Percentiles rank a stretch among this genome's conserved stretches.
Evolutionary conservation across 2,797 vertebrate genomes (phyloP).

Genomic region (Linurgus olivaceus): DNA sequence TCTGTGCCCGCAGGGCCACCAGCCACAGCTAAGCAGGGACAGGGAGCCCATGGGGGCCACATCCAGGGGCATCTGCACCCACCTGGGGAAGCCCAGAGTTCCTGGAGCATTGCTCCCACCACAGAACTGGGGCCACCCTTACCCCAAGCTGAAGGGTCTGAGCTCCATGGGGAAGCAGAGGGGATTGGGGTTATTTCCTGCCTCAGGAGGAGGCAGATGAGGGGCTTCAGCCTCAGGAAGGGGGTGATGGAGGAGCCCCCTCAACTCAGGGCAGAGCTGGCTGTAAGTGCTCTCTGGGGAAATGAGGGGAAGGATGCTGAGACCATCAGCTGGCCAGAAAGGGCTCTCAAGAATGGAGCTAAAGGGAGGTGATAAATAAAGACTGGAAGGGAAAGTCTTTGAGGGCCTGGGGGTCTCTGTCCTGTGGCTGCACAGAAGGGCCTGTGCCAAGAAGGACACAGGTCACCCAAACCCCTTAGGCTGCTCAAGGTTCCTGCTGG

Average conservation of each 20-base stretch:
- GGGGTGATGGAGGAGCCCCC: neutral
- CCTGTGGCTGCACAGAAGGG: fast-evolving
- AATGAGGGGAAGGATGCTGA: neutral
- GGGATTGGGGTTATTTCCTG: neutral
- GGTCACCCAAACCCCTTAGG: neutral
- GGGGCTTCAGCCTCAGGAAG: neutral
- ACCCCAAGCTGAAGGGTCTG: neutral
- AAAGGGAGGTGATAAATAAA: neutral
- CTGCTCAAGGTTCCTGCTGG: neutral
- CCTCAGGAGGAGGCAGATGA: neutral
- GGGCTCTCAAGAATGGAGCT: neutral
- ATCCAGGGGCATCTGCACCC: neutral
- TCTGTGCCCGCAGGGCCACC: neutral
- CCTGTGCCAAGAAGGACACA: neutral
- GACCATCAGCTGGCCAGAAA: neutral
- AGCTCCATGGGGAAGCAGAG: fast-evolving
- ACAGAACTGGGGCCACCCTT: neutral
- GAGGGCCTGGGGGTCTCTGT: neutral
- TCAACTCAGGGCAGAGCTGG: fast-evolving
- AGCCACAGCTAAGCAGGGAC: fast-evolving
- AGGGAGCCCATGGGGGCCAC: fast-evolving
- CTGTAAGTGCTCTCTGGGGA: neutral
- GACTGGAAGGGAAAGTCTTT: neutral
- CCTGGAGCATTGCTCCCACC: neutral
- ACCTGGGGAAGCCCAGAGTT: neutral